A percentile compares a stretch with the other conserved stretches of the same genome.
phyloP scores from a whole-genome alignment of 1,140 invertebrate genomes.

The Gonatopus flavifemur region DNA sequence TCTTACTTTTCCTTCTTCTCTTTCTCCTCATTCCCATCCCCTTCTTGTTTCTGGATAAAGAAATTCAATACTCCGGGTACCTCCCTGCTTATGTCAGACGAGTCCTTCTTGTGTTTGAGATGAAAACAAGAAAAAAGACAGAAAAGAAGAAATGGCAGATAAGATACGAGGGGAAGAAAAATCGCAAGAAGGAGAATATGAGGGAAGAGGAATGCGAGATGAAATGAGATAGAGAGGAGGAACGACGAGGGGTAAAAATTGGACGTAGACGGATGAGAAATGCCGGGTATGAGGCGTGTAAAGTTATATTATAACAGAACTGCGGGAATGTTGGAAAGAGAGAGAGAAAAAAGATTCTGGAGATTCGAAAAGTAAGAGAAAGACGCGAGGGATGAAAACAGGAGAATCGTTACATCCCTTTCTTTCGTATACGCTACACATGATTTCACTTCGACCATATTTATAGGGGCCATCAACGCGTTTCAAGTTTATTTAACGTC shows the following conservation, averaged over 20 bases:
- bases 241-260: constrained; percentile 17
- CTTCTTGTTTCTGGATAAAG: background rate
- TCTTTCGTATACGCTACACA: no score
- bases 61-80: no score
- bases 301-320: no score
- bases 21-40: background rate
- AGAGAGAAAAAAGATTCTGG: background rate
- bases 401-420: no score
- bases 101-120: background rate
- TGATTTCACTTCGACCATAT: no score
- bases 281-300: constrained; percentile 27
- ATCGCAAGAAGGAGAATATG: background rate
- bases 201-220: background rate
- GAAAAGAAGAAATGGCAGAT: background rate
- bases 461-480: no score
- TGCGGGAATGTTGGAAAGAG: background rate
- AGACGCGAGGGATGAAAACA: constrained; percentile 3
- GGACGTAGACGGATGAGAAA: constrained; percentile 25
- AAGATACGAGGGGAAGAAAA: background rate
- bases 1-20: background rate
- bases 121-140: background rate
- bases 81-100: no score
- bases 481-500: no score
- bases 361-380: constrained; percentile 4
- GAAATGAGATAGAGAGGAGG: constrained; percentile 5